phyloP scores from a whole-genome alignment of 1,140 invertebrate genomes.

The Samia ricini region DNA sequence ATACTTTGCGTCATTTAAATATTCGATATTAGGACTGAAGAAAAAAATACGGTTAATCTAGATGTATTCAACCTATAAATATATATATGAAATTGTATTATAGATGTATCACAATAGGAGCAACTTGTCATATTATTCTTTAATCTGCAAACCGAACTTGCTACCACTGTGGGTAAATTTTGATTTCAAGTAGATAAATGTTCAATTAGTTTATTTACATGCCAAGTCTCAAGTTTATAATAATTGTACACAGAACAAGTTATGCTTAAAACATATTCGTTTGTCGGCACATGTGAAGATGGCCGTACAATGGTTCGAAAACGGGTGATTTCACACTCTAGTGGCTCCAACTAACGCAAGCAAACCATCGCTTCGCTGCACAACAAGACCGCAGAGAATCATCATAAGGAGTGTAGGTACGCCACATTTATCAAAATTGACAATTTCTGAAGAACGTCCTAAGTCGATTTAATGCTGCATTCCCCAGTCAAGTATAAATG shows the following conservation, averaged over 20 bases:
- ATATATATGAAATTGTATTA: too few species aligned
- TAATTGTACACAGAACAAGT: slow-evolving; percentile 14
- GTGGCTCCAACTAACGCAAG: slow-evolving; percentile 42
- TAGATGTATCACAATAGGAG: too few species aligned
- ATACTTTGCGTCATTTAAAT: too few species aligned
- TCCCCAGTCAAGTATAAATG: not conserved
- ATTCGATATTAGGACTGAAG: too few species aligned
- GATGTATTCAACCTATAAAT: too few species aligned
- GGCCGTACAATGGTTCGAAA: slow-evolving; percentile 40
- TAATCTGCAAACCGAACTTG: not conserved
- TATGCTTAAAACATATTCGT: slow-evolving; percentile 29
- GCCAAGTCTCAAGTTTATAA: slow-evolving; percentile 7
- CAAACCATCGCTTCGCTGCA: slow-evolving; percentile 43
- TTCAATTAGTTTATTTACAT: slow-evolving; percentile 23
- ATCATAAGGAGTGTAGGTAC: slow-evolving; percentile 2
- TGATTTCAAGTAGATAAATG: slow-evolving; percentile 31
- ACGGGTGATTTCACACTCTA: slow-evolving; percentile 66
- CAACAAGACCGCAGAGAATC: slow-evolving; percentile 58
- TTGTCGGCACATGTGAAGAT: slow-evolving; percentile 44
- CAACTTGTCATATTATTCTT: not conserved
- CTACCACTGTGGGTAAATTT: not conserved
- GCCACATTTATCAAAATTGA: not conserved
- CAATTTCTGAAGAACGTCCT: not conserved
- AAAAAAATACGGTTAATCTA: too few species aligned
- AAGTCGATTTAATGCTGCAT: not conserved